Conservation (phyloP, 2,113 vertebrate genomes). For the Scatophagus argus region DNA sequence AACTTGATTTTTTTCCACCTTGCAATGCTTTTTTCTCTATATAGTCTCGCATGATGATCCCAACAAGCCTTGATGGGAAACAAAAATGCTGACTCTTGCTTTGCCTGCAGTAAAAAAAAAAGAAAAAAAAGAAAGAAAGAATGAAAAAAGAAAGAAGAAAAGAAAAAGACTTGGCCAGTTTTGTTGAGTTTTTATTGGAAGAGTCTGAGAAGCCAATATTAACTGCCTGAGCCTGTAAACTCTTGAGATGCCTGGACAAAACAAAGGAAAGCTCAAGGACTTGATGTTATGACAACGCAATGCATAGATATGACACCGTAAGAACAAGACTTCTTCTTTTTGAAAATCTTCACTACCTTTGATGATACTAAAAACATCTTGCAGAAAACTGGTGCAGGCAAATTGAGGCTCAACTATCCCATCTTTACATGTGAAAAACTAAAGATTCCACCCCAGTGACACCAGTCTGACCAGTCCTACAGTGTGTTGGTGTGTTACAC, state of each 20-base stretch:
- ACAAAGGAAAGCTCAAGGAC: constrained; percentile 26
- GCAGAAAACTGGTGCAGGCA: neutral
- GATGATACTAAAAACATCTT: neutral
- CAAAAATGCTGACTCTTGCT: constrained; percentile 61
- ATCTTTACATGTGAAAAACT: neutral
- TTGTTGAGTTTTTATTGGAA: constrained; percentile 12
- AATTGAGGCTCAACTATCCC: neutral
- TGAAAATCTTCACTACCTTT: neutral
- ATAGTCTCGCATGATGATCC: constrained; percentile 52
- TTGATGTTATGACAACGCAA: neutral
- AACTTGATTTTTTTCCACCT: constrained; percentile 28
- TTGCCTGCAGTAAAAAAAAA: constrained; percentile 30
- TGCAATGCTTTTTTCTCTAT: constrained; percentile 52
- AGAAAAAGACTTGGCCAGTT: constrained; percentile 49
- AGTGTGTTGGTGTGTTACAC: neutral
- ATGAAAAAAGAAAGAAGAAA: no score
- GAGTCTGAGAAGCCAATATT: constrained; percentile 36
- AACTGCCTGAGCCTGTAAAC: constrained; percentile 27
- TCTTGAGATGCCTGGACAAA: constrained; percentile 22
- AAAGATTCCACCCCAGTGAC: neutral
- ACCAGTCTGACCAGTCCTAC: constrained; percentile 6
- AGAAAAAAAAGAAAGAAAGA: constrained; percentile 43
- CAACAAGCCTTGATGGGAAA: constrained; percentile 55
- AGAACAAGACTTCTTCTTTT: neutral
- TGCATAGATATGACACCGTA: neutral